phyloP scores from a whole-genome alignment of 2,797 vertebrate genomes.

The Sebastes vulpes region DNA sequence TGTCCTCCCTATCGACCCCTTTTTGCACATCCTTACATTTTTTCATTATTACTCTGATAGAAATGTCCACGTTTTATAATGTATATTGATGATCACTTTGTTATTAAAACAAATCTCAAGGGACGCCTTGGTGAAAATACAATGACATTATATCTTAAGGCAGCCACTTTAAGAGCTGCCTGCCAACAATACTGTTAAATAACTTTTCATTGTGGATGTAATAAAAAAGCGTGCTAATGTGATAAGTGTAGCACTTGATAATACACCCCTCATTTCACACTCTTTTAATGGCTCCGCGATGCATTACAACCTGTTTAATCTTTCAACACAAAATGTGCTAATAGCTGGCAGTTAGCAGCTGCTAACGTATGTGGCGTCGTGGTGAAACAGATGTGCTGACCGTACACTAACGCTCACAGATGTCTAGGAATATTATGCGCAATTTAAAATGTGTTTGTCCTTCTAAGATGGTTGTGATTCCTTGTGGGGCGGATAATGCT shows the following conservation, averaged over 20 bases:
- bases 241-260: conserved; percentile 7
- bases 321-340: not conserved
- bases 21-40: not conserved
- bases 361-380: not conserved
- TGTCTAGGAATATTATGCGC: not conserved
- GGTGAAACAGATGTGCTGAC: conserved; percentile 8
- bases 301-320: not conserved
- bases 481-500: not conserved
- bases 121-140: not conserved
- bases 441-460: not conserved
- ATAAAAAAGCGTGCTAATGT: not conserved
- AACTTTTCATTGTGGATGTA: not conserved
- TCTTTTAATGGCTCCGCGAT: conserved; percentile 1
- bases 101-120: not conserved
- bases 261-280: not conserved
- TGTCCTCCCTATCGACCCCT: not conserved
- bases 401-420: not conserved
- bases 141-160: not conserved
- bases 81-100: not conserved
- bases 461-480: conserved; percentile 1
- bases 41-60: not conserved
- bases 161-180: not conserved
- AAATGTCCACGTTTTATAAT: not conserved
- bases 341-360: conserved; percentile 21
- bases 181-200: not conserved